These are phyloP conservation scores for Cotesia typhae DNA, from an alignment of 1,140 invertebrate species.

Conservation along the genomic window DNA sequence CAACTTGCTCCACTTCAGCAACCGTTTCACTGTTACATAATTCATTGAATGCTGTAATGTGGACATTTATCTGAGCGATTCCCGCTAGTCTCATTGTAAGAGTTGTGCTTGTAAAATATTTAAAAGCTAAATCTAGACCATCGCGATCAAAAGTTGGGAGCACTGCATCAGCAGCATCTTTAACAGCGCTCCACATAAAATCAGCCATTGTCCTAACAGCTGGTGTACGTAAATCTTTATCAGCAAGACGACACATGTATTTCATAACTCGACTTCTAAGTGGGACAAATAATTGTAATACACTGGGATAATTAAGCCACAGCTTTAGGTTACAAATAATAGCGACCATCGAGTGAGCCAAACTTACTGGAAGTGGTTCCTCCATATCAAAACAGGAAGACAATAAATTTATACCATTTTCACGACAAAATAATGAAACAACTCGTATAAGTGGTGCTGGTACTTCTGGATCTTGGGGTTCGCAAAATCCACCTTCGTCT, in stretches of 20 bases:
- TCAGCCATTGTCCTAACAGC: slow-evolving; percentile 93
- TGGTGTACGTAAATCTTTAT: slow-evolving; percentile 86
- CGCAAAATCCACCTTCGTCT: slow-evolving; percentile 76
- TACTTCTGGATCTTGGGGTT: slow-evolving; percentile 91
- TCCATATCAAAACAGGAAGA: slow-evolving; percentile 84
- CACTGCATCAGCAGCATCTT: slow-evolving; percentile 88
- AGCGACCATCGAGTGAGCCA: slow-evolving; percentile 90
- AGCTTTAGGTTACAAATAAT: slow-evolving; percentile 91
- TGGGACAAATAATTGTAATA: slow-evolving; percentile 87
- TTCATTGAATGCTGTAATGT: slow-evolving; percentile 91
- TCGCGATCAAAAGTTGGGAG: slow-evolving; percentile 85
- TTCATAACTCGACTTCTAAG: slow-evolving; percentile 84
- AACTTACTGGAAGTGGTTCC: slow-evolving; percentile 80
- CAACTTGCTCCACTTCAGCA: slow-evolving; percentile 83
- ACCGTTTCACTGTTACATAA: slow-evolving; percentile 86
- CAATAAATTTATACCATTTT: slow-evolving; percentile 86
- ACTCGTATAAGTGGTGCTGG: slow-evolving; percentile 88
- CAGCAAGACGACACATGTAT: slow-evolving; percentile 92
- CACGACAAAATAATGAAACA: slow-evolving; percentile 90
- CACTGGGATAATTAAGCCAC: slow-evolving; percentile 92
- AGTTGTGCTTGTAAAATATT: slow-evolving; percentile 93
- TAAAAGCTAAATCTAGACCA: slow-evolving; percentile 89
- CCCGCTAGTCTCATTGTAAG: slow-evolving; percentile 90
- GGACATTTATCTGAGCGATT: slow-evolving; percentile 93
- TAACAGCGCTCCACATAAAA: slow-evolving; percentile 93